Base-by-base conservation (phyloP, 2,888 invertebrate genomes). In the Gastracanthus pulcherrimus region DNA sequence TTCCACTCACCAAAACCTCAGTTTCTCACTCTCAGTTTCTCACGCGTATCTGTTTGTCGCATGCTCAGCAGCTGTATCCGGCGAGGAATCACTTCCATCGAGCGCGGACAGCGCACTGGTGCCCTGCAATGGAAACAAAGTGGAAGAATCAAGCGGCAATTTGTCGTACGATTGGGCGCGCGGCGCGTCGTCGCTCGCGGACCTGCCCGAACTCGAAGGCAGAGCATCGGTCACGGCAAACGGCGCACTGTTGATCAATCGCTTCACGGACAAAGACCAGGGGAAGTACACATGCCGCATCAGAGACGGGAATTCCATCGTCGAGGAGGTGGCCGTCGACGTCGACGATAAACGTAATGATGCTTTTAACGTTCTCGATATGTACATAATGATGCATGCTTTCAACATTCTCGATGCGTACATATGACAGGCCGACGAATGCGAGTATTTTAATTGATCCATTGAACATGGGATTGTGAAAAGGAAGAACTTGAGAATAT, bases 191-290 rank as follows among this genome's bases (percentile, higher is more conserved):
- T 7, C 48, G 1, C 11, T 58, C 31, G n/a, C 9, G 13, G 41
- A 67, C 11, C 31, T 19, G 4, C n/a, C 55, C 13, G 55, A 55
- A 13, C 26, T 62, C 7, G 64, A 80, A 60, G 34, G 19, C 38
- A 45, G 80, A 6, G 13, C 36, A 11, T 51, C 38, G 29, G 55
- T 80, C 26, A 58, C 51, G 6, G 23, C 26, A 0, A 34, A 80
- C 23, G 80, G 80, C 51, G 62, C 64, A 0, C 64, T 80, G 23
- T 64, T 80, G 31, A 80, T 80, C 16, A 69, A 69, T 62, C 7
- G 38, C 9, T 80, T 80, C 38, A 31, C 62, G 0, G 7, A 29
- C 5, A 29, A 55, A 55, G 80, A 80, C n/a, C 48, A 74, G 26
- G 80, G 80, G 16, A 64, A 62, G 16, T 80, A 80, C 34, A 29